These are phyloP conservation scores for Cantharis nigra DNA, from an alignment of 2,888 invertebrate genomes.

Conservation along the genomic window DNA sequence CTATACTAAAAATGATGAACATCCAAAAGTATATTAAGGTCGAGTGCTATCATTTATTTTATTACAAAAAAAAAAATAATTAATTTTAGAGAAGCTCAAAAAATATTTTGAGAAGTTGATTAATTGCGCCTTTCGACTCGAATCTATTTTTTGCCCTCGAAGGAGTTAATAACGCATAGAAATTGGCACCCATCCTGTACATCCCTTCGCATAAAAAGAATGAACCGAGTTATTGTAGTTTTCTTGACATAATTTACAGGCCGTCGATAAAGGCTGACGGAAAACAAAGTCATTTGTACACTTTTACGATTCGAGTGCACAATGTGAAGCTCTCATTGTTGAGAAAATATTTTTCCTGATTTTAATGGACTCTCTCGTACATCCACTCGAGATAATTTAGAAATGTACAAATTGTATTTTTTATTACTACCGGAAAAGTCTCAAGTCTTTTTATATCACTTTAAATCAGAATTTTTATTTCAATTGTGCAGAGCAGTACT, in stretches of 20 bases:
- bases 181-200: background rate
- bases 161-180: background rate
- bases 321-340: slow-evolving; percentile 5
- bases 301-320: slow-evolving; percentile 13
- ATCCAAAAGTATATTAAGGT: background rate
- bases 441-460: background rate
- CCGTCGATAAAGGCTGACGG: slow-evolving; percentile 16
- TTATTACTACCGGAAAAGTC: background rate
- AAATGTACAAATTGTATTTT: background rate
- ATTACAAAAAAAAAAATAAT: background rate
- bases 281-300: slow-evolving; percentile 18
- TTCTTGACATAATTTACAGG: slow-evolving; percentile 7
- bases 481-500: background rate
- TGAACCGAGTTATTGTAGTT: background rate
- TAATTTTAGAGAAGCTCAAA: background rate
- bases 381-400: background rate
- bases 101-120: background rate
- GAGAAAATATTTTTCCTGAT: slow-evolving; percentile 11
- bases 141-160: background rate
- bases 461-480: background rate
- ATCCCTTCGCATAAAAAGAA: background rate
- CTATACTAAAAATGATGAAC: background rate
- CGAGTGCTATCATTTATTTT: background rate
- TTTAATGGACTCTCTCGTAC: slow-evolving; percentile 5
- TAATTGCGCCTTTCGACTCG: background rate